Percentiles rank a stretch among this genome's conserved stretches.
Conservation (phyloP, 2,797 vertebrate species). For the Sebastes umbrosus region DNA sequence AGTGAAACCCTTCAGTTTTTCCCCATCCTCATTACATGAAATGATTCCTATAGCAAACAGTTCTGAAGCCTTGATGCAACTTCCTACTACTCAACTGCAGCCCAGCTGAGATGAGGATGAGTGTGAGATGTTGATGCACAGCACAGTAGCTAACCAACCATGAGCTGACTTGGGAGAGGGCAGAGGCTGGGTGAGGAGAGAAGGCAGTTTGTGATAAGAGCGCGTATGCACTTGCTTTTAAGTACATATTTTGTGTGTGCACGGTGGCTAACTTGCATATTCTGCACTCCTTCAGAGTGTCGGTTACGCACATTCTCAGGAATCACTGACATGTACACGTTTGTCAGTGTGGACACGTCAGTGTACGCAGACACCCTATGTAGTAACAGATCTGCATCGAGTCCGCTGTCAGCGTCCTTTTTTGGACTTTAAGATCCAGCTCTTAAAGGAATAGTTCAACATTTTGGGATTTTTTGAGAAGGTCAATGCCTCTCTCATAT, state of each 20-base stretch:
- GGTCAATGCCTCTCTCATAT: neutral
- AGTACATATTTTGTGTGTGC: neutral
- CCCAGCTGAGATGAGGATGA: slow-evolving; percentile 53
- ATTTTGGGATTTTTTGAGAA: neutral
- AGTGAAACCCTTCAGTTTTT: slow-evolving; percentile 33
- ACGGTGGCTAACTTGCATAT: neutral
- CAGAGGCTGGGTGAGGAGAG: slow-evolving; percentile 13
- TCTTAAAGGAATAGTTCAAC: neutral
- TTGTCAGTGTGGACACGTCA: neutral
- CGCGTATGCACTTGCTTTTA: neutral
- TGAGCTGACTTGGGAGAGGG: slow-evolving; percentile 58
- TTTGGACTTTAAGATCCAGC: neutral
- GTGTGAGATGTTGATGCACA: slow-evolving; percentile 74
- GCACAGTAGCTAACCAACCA: slow-evolving; percentile 73
- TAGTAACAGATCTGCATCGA: neutral
- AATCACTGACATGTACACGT: neutral
- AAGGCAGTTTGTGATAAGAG: neutral
- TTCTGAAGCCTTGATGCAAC: slow-evolving; percentile 31
- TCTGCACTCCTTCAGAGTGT: neutral
- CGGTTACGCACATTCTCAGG: neutral
- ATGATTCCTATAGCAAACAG: slow-evolving; percentile 10
- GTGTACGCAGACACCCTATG: neutral
- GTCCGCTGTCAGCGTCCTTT: neutral
- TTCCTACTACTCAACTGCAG: slow-evolving; percentile 19
- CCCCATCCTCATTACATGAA: slow-evolving; percentile 2